Conservation (phyloP, 1,140 invertebrate genomes). For the Ectropis grisescens region DNA sequence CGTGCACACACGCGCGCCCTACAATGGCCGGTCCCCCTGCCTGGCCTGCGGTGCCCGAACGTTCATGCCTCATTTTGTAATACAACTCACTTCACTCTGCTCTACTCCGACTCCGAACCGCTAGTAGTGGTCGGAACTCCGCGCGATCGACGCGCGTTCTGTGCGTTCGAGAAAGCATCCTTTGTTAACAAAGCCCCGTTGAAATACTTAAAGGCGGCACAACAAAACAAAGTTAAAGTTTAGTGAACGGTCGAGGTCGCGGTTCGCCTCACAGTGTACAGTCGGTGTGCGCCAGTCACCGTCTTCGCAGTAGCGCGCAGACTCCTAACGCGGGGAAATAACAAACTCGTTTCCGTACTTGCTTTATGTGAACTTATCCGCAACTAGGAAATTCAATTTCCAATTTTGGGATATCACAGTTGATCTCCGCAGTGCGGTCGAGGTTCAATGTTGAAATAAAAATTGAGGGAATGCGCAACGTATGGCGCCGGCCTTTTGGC, state of each 20-base stretch:
- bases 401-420: slow-evolving; percentile 2
- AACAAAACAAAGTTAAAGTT: slow-evolving; percentile 33
- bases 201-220: slow-evolving; percentile 5
- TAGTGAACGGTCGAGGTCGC: slow-evolving; percentile 44
- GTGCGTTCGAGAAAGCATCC: slow-evolving; percentile 7
- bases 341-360: slow-evolving; percentile 21
- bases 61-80: slow-evolving; percentile 24
- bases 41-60: slow-evolving; percentile 7
- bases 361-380: slow-evolving; percentile 1
- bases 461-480: slow-evolving; percentile 6
- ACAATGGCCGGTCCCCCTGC: slow-evolving; percentile 19
- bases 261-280: slow-evolving; percentile 15
- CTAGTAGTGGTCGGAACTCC: slow-evolving; percentile 16
- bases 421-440: background rate
- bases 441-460: slow-evolving; percentile 5
- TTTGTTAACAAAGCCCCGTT: slow-evolving; percentile 14
- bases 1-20: slow-evolving; percentile 21
- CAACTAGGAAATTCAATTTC: slow-evolving; percentile 1
- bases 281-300: no score
- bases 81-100: slow-evolving; percentile 23
- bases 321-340: slow-evolving; percentile 22
- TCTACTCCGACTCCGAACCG: slow-evolving; percentile 8
- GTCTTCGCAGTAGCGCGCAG: slow-evolving; percentile 25
- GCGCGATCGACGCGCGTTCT: slow-evolving; percentile 7
- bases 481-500: slow-evolving; percentile 30